Base-by-base conservation (phyloP, 2,888 invertebrate species). In the Sclerodermus sp. region DNA sequence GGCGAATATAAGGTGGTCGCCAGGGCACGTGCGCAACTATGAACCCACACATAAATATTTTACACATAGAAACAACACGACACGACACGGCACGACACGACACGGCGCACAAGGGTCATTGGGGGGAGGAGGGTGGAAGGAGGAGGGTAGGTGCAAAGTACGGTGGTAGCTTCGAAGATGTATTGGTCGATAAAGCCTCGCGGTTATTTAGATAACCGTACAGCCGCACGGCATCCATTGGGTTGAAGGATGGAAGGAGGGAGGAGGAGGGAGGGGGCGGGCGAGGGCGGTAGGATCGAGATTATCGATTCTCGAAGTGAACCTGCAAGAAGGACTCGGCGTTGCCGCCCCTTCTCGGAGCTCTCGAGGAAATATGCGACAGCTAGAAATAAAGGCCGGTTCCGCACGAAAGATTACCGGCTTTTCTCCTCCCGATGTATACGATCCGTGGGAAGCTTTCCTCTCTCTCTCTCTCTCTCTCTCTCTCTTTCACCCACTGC, bases 401-500 rank as follows among this genome's bases (percentile, higher is more conserved):
- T 55, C 49, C 57, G 48, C 50, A 47, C 50, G 50, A 56, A 60
- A 56, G 62, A 60, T 62, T 56, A 58, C 56, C 51, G 54, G 56
- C 47, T 51, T 55, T 47, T 42, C 51, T 47, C 31, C 40, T 42
- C 45, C 38, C 3, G 30, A 23, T 36, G 43, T 40, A 45, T 47
- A 47, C 45, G 46, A 46, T 31, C 42, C 39, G 17, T 13, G 40
- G 47, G 34, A 38, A 31, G 41, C 23, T 8, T 23, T 29, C n/a
- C 18, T 10, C 15, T 23, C 23, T n/a, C 9, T 15, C 42, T 9
- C 14, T 12, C 9, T 12, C 23, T 15, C 45, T 30, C 31, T 29
- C 37, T 29, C 12, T 31, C 32, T 15, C 42, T 32, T 5, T 43
- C 2, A 9, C 17, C 14, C 44, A 14, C 31, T 14, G 9, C 44